Evolutionary conservation across 2,797 vertebrate genomes (phyloP).

Genomic region (Basileuterus tristriatus): DNA sequence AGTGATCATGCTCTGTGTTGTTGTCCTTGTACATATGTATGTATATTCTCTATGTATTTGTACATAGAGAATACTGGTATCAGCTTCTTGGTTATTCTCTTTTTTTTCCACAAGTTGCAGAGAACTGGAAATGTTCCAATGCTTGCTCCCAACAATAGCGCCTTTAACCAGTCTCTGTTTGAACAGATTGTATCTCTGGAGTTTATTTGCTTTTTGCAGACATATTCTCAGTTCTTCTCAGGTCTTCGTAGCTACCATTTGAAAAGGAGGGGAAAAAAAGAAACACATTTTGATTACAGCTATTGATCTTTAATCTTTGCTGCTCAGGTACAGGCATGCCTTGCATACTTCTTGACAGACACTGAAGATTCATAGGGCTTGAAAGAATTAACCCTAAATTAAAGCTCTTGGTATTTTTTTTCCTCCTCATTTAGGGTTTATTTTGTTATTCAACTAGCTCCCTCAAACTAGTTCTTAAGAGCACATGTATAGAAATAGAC

Average conservation of each 20-base stretch:
- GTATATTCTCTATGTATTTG: neutral
- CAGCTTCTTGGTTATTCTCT: neutral
- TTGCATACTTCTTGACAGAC: neutral
- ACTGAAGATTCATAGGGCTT: slow-evolving; percentile 17
- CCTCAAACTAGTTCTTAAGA: neutral
- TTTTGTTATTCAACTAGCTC: neutral
- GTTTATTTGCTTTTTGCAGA: neutral
- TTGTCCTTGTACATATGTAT: neutral
- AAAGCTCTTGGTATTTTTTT: neutral
- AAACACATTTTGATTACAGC: neutral
- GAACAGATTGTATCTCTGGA: neutral
- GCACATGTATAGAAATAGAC: neutral
- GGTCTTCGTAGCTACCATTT: slow-evolving; percentile 6
- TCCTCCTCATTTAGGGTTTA: neutral
- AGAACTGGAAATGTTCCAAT: neutral
- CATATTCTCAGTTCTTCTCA: neutral
- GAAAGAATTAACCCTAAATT: slow-evolving; percentile 33
- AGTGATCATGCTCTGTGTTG: neutral
- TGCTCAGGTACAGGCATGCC: slow-evolving; percentile 1
- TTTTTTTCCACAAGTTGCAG: neutral
- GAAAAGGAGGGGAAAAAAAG: neutral
- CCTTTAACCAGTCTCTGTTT: neutral
- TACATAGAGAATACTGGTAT: neutral
- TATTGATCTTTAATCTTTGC: slow-evolving; percentile 52
- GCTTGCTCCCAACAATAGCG: neutral